Conservation (phyloP, 2,888 invertebrate species). For the Acronicta aceris region DNA sequence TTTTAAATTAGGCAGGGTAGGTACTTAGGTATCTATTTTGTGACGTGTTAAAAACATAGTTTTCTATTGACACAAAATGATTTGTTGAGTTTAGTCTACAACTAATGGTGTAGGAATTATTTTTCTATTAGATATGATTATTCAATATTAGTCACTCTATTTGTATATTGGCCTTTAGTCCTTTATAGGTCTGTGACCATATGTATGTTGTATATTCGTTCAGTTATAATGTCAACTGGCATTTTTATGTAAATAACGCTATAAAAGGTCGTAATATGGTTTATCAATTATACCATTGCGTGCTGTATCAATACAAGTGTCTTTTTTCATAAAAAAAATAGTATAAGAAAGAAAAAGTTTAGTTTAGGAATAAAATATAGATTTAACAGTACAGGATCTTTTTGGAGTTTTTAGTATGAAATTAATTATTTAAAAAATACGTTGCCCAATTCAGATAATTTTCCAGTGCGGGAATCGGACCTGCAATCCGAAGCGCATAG, state of each 20-base stretch:
- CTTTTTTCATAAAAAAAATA: background rate
- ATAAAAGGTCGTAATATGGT: constrained; percentile 61
- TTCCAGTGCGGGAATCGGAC: too few species aligned
- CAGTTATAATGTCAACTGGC: constrained; percentile 58
- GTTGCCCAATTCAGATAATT: too few species aligned
- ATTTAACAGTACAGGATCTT: too few species aligned
- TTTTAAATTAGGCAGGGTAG: too few species aligned
- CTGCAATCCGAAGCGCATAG: too few species aligned
- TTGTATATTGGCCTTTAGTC: constrained; percentile 21
- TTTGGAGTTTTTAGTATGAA: too few species aligned
- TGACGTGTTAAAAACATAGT: too few species aligned
- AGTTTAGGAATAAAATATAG: too few species aligned
- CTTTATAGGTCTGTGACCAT: constrained; percentile 16
- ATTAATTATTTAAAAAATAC: too few species aligned
- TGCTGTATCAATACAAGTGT: constrained; percentile 3
- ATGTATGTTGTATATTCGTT: constrained; percentile 19
- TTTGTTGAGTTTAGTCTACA: background rate
- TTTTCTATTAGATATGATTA: background rate
- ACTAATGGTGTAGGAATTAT: background rate
- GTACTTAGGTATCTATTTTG: too few species aligned
- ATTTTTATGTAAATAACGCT: constrained; percentile 66
- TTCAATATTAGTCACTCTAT: constrained; percentile 6
- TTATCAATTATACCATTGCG: constrained; percentile 51
- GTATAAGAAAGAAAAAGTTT: too few species aligned
- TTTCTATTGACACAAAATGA: background rate